Evolutionary conservation across 1,140 invertebrate genomes (phyloP), one percentile per base, ranked within the genome.

Genomic region (Drosophila tristis): DNA sequence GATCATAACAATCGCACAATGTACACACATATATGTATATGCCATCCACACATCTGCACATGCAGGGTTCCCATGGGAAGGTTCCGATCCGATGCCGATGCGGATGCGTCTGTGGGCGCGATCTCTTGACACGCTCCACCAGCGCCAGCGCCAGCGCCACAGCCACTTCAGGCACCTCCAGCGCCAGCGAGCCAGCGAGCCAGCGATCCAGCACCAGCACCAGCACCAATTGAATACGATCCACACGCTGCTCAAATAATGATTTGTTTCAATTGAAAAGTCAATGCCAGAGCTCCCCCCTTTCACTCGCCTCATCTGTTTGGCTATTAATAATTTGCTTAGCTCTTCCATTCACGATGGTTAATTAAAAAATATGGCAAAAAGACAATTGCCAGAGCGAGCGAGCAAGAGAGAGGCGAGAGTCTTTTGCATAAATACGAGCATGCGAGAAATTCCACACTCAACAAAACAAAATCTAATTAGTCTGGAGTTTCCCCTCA

Each of bases 241-340:
- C 84, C 59, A 84, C 63, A 84, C 73, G 82, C 64, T 73, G 61
- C 75, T 87, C 65, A 79, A 89, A 82, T 87, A 84, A 87, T 87
- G 84, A 87, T 89, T 87, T 87, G 85, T 87, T 87, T 87, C 84
- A 87, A 87, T 87, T 87, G 84, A 87, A 87, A 82, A 87, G 72
- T 89, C 84, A 87, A 87, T 87, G 84, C 53, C 84, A 82, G 65
- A 58, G 60, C 43, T 74, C 39, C 31, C 60, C 45, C 23, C 23
- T 48, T 16, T 20, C 44, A 9, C 59, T n/a, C 42, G 13, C 42
- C 65, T 43, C 67, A 20, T 48, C 44, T 74, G 2, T 39, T 39
- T 39, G 70, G 48, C 58, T 50, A 72, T 65, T 74, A 78, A 58
- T 75, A 75, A 75, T 75, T 59, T 64, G 73, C 55, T 66, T 75